phyloP scores from a whole-genome alignment of 1,140 invertebrate genomes.

The Helicoverpa armigera region DNA sequence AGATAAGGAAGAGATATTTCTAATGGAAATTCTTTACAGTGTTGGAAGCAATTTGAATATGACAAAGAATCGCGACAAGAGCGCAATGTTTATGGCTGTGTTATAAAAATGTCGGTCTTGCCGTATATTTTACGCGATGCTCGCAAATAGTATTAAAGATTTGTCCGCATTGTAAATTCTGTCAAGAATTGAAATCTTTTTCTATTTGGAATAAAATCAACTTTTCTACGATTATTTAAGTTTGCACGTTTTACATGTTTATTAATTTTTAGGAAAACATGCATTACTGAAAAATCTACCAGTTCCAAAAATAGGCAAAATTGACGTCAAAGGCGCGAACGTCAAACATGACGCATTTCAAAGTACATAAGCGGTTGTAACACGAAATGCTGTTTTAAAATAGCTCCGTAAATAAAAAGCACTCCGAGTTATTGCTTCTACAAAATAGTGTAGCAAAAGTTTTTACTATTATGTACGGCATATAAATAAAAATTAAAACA shows the following conservation, averaged over 20 bases:
- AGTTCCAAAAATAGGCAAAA: not conserved
- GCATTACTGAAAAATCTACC: not conserved
- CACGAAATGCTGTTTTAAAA: not conserved
- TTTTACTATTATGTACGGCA: slow-evolving; percentile 29
- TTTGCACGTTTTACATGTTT: no score
- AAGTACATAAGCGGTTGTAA: not conserved
- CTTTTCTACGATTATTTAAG: no score
- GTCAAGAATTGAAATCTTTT: not conserved
- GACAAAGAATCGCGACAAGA: not conserved
- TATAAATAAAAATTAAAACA: slow-evolving; percentile 71
- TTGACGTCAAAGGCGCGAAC: not conserved
- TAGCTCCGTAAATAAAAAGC: slow-evolving; percentile 37
- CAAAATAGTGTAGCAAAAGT: slow-evolving; percentile 18
- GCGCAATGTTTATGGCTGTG: not conserved
- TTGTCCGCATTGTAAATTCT: not conserved
- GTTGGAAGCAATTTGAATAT: slow-evolving; percentile 8
- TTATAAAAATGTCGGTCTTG: not conserved
- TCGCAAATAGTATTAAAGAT: not conserved
- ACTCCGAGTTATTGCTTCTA: slow-evolving; percentile 37
- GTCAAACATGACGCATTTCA: slow-evolving; percentile 5
- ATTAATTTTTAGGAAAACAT: no score
- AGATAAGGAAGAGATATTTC: not conserved
- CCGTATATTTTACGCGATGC: not conserved
- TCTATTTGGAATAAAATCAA: no score
- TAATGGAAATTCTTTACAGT: not conserved